A percentile compares a stretch with the other conserved stretches of the same genome.
These are phyloP conservation scores for Peromyscus eremicus DNA, from an alignment of 2,797 vertebrate species.

Conservation along the genomic window DNA sequence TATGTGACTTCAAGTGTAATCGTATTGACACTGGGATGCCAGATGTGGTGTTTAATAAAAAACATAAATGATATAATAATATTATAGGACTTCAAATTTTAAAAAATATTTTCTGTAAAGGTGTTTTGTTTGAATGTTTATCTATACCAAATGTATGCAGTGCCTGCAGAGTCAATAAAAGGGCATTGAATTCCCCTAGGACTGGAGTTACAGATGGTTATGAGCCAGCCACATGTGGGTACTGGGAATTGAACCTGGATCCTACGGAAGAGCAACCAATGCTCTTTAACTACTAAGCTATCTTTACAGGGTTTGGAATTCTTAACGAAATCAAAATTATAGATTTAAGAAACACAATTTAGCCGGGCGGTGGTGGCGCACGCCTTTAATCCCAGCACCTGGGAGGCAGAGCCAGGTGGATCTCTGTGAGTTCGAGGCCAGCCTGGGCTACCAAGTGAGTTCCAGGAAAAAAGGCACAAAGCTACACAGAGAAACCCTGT, in stretches of 20 bases:
- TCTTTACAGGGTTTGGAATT: background rate
- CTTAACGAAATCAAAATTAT: background rate
- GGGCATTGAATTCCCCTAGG: background rate
- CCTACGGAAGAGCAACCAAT: background rate
- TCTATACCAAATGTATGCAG: background rate
- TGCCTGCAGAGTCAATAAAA: background rate
- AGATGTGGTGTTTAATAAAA: background rate
- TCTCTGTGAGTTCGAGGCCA: too few relatives aligned
- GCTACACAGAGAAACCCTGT: too few relatives aligned
- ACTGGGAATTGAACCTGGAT: background rate
- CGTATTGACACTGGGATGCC: background rate
- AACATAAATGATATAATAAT: background rate
- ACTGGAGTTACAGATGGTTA: background rate
- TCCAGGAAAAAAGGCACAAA: too few relatives aligned
- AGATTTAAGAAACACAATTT: slow-evolving; percentile 41
- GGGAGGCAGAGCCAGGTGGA: too few relatives aligned
- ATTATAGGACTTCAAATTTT: background rate
- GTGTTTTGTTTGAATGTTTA: background rate
- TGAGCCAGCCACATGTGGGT: background rate
- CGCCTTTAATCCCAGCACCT: too few relatives aligned
- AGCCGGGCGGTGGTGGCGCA: too few relatives aligned
- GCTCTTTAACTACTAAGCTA: background rate
- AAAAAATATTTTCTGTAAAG: background rate
- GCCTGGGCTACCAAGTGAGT: too few relatives aligned
- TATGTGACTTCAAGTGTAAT: background rate